Percentiles rank a stretch among this genome's conserved stretches.
phyloP scores from a whole-genome alignment of 2,113 vertebrate genomes.

The Anas platyrhynchos region DNA sequence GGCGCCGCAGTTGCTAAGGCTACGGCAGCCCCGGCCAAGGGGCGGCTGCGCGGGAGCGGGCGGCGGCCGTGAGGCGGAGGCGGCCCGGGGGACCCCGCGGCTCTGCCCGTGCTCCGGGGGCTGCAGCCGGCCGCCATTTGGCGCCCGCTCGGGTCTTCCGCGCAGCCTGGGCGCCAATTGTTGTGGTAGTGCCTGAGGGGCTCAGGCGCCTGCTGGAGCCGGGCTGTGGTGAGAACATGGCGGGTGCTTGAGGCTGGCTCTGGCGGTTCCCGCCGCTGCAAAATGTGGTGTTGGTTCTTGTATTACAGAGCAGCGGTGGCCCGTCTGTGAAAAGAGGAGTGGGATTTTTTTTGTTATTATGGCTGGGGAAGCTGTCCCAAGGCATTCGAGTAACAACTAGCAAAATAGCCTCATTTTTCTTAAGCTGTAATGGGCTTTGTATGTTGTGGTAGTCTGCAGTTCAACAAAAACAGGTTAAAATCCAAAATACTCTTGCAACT shows the following conservation, averaged over 20 bases:
- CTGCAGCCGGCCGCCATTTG: accelerated
- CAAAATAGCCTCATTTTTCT: accelerated
- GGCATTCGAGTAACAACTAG: background rate
- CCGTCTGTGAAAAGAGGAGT: background rate
- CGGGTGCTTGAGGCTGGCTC: background rate
- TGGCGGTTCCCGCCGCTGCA: accelerated
- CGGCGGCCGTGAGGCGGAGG: background rate
- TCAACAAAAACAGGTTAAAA: background rate
- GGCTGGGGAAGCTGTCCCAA: background rate
- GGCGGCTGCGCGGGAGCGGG: too few relatives aligned
- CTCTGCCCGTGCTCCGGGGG: accelerated
- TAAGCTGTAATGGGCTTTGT: accelerated
- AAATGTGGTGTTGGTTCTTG: accelerated
- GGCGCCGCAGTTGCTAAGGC: background rate
- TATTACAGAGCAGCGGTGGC: accelerated
- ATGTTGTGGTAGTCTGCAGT: background rate
- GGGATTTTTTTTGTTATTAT: background rate
- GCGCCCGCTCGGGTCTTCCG: too few relatives aligned
- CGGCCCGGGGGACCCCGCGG: accelerated
- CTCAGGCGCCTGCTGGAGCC: background rate
- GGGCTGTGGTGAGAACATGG: background rate
- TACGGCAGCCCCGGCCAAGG: background rate
- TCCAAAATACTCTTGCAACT: accelerated
- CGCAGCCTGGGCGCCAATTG: background rate
- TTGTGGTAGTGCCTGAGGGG: background rate